Conservation (phyloP, 2,888 invertebrate genomes). For the Pachycephus smyrnensis region DNA sequence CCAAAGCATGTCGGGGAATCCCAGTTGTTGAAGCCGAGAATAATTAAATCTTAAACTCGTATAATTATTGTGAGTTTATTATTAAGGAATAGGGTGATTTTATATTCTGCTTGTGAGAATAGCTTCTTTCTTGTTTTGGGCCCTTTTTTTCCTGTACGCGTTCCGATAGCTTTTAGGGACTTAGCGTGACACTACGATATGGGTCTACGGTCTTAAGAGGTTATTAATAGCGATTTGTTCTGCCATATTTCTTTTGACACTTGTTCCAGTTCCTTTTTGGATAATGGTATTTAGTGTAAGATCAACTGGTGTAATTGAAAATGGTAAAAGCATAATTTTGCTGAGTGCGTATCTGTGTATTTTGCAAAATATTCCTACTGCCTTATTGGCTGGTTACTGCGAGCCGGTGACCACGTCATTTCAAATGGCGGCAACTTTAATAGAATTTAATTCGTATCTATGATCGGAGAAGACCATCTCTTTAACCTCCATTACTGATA, state of each 20-base stretch:
- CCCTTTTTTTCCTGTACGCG: background rate
- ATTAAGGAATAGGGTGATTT: background rate
- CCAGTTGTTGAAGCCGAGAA: background rate
- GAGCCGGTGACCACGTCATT: background rate
- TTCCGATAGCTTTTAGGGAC: background rate
- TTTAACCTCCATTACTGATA: background rate
- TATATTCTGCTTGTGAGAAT: background rate
- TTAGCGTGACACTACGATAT: background rate
- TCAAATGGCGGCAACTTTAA: background rate
- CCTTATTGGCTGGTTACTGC: background rate
- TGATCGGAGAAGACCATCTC: background rate
- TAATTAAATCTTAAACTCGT: background rate
- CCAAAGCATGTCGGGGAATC: background rate
- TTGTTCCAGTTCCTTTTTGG: background rate
- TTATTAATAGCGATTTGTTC: conserved; percentile 8
- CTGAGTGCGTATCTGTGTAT: background rate
- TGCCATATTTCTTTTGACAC: background rate
- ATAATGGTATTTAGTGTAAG: background rate
- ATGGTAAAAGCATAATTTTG: background rate
- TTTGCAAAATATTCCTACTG: background rate
- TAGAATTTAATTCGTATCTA: background rate
- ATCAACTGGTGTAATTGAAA: background rate
- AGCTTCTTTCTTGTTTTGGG: background rate
- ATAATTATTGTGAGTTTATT: background rate
- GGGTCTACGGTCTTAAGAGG: background rate